Conservation (phyloP, 2,113 vertebrate genomes). For the Anseranas semipalmata region DNA sequence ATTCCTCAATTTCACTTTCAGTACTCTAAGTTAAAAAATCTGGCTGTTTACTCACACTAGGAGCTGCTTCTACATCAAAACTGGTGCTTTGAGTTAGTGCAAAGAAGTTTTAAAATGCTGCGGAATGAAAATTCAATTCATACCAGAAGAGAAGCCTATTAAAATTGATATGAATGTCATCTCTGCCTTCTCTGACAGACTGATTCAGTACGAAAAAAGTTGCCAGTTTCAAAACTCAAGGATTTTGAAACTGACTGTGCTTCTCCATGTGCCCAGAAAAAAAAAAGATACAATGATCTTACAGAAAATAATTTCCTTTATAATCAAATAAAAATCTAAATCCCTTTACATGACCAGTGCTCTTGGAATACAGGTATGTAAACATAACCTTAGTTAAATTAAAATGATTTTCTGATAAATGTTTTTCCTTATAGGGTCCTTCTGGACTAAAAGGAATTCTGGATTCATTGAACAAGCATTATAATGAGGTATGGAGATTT, state of each 20-base stretch:
- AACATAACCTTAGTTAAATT: not conserved
- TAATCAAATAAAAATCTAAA: not conserved
- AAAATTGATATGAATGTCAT: not conserved
- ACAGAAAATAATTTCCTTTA: not conserved
- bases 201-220: not conserved
- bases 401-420: not conserved
- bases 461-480: slow-evolving; percentile 52
- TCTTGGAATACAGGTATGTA: not conserved
- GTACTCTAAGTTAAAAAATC: not conserved
- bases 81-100: not conserved
- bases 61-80: not conserved
- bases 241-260: not conserved
- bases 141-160: not conserved
- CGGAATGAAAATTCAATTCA: not conserved
- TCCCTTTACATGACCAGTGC: not conserved
- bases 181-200: not conserved
- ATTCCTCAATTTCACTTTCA: not conserved
- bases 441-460: slow-evolving; percentile 65
- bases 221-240: not conserved
- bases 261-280: not conserved
- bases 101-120: not conserved
- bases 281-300: not conserved
- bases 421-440: slow-evolving; percentile 64
- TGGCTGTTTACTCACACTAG: not conserved
- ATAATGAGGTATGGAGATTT: slow-evolving; percentile 68